These are phyloP conservation scores for Seriola quinqueradiata DNA, from an alignment of 2,113 vertebrate genomes.

Conservation along the genomic window DNA sequence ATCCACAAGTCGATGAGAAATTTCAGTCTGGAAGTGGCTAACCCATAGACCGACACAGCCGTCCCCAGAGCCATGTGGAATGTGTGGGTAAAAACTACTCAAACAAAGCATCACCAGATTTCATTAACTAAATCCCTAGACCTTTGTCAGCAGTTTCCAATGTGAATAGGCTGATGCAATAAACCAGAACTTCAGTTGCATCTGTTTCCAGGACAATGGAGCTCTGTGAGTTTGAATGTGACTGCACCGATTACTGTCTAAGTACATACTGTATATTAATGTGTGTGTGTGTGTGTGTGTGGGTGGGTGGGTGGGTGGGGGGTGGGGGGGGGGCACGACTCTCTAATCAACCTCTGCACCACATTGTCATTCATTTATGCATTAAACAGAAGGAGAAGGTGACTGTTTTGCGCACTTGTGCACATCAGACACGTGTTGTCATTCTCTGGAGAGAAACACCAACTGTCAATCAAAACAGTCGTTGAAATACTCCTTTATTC, in stretches of 20 bases:
- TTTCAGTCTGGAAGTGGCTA: background rate
- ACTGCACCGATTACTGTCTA: conserved; percentile 10
- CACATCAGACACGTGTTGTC: conserved; percentile 17
- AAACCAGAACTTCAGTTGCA: conserved; percentile 35
- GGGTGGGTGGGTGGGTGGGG: too few relatives aligned
- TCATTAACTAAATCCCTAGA: conserved; percentile 29
- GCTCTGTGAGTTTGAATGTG: conserved; percentile 33
- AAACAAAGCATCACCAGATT: conserved; percentile 43
- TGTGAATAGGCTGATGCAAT: conserved; percentile 48
- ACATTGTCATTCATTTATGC: conserved; percentile 71
- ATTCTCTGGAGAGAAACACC: conserved; percentile 49
- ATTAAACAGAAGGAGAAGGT: conserved; percentile 69
- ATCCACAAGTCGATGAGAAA: background rate
- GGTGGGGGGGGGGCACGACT: conserved; percentile 33
- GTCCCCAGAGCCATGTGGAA: background rate
- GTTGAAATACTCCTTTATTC: conserved; percentile 86
- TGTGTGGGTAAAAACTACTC: background rate
- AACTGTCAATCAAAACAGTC: conserved; percentile 61
- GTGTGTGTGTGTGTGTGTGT: background rate
- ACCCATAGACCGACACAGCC: background rate
- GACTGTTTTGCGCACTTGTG: conserved; percentile 30
- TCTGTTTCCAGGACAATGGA: conserved; percentile 52
- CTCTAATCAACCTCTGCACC: conserved; percentile 43
- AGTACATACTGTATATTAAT: conserved; percentile 25
- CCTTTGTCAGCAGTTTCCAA: conserved; percentile 46